Percentiles rank a stretch among this genome's conserved stretches.
Conservation (phyloP, 2,797 vertebrate species). For the Rhincodon typus region DNA sequence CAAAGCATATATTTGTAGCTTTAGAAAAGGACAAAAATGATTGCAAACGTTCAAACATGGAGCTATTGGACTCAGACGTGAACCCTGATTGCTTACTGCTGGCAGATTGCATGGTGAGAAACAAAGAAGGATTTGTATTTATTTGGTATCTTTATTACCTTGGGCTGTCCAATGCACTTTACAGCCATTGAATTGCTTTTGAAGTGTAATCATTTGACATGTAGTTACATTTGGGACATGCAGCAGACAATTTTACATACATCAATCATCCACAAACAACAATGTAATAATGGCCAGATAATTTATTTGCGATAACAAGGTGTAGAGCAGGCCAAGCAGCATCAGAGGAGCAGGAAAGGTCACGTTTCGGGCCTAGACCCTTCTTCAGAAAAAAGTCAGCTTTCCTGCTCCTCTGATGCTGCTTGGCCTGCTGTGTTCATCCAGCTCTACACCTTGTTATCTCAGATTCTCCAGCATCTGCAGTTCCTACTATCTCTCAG, state of each 20-base stretch:
- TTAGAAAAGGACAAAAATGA: neutral
- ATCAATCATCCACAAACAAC: neutral
- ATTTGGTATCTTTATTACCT: neutral
- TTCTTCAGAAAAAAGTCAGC: too few relatives aligned
- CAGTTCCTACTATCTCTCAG: too few relatives aligned
- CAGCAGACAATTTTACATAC: neutral
- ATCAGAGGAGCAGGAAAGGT: too few relatives aligned
- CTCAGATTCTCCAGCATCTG: too few relatives aligned
- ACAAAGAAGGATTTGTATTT: neutral
- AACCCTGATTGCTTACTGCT: neutral
- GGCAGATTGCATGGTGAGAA: neutral
- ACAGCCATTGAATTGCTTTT: neutral
- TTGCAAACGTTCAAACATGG: neutral
- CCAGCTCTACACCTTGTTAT: too few relatives aligned
- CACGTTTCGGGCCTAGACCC: too few relatives aligned
- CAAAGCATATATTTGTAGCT: neutral
- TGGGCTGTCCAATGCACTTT: neutral
- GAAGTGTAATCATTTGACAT: neutral
- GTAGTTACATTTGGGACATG: neutral
- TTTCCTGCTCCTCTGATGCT: too few relatives aligned
- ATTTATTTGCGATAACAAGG: neutral
- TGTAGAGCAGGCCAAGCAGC: too few relatives aligned
- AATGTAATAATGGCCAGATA: neutral
- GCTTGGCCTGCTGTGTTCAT: too few relatives aligned
- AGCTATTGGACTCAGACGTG: neutral